Conservation (phyloP, 2,113 vertebrate genomes). For the Chlamydotis undulata region DNA sequence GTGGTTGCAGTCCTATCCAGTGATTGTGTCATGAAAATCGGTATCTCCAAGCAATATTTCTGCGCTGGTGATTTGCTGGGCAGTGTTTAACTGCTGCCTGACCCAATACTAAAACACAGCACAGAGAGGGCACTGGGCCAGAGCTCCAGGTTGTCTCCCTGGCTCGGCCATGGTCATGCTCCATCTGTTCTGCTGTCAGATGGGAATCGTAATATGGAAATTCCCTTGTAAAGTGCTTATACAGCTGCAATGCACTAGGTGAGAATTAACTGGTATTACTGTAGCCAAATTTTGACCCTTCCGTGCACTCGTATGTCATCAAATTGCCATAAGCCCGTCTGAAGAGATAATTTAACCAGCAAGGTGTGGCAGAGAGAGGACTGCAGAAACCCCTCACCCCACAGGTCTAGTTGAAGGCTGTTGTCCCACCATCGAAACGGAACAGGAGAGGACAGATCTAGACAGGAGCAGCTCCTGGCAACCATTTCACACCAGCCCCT, state of each 20-base stretch:
- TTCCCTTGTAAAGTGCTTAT: not conserved
- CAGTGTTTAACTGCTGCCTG: not conserved
- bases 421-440: not conserved
- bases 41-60: not conserved
- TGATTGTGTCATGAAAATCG: not conserved
- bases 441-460: not conserved
- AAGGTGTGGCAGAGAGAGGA: not conserved
- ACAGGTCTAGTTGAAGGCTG: not conserved
- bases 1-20: not conserved
- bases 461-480: not conserved
- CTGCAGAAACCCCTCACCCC: not conserved
- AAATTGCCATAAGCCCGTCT: not conserved
- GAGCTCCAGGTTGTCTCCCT: not conserved
- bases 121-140: not conserved
- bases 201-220: not conserved
- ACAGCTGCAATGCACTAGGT: not conserved
- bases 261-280: not conserved
- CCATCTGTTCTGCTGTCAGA: not conserved
- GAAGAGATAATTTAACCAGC: not conserved
- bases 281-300: not conserved
- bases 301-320: not conserved
- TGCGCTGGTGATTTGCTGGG: not conserved
- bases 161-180: fast-evolving
- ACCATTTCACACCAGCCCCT: not conserved
- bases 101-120: not conserved